Conservation (phyloP, 1,140 invertebrate genomes). For the Aphelinus certus region DNA sequence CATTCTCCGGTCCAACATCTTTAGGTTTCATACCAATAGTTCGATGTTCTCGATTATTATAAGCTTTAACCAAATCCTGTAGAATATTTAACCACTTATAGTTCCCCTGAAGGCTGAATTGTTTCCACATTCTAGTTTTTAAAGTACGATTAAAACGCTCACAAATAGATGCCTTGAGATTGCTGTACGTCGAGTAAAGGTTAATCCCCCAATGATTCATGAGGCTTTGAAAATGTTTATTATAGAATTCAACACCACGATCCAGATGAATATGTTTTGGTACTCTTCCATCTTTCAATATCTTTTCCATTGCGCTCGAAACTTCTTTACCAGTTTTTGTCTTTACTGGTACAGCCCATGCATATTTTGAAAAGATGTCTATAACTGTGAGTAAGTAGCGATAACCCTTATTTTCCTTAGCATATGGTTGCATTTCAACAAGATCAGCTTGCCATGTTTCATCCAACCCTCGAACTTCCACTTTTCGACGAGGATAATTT, state of each 20-base stretch:
- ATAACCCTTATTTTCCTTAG: slow-evolving; percentile 56
- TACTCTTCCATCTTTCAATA: background rate
- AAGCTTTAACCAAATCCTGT: slow-evolving; percentile 36
- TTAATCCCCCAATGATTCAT: slow-evolving; percentile 48
- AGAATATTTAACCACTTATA: background rate
- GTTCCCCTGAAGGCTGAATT: too few species aligned
- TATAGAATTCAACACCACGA: slow-evolving; percentile 50
- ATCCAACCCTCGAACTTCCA: slow-evolving; percentile 14
- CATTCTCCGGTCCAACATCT: slow-evolving; percentile 40
- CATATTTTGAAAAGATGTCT: slow-evolving; percentile 56
- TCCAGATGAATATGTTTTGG: slow-evolving; percentile 37
- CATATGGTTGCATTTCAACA: slow-evolving; percentile 52
- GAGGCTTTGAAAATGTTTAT: slow-evolving; percentile 30
- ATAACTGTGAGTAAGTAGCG: slow-evolving; percentile 58
- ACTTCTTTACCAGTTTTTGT: slow-evolving; percentile 48
- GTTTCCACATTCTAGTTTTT: too few species aligned
- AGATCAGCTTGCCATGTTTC: slow-evolving; percentile 6
- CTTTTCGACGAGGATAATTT: slow-evolving; percentile 10
- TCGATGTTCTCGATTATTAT: slow-evolving; percentile 54
- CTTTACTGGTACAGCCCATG: slow-evolving; percentile 51
- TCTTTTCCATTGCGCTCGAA: slow-evolving; percentile 6
- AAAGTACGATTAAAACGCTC: too few species aligned
- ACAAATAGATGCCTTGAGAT: too few species aligned
- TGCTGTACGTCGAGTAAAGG: slow-evolving; percentile 51
- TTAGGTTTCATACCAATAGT: slow-evolving; percentile 51